phyloP scores from a whole-genome alignment of 2,113 vertebrate genomes.

The Brachionichthys hirsutus region DNA sequence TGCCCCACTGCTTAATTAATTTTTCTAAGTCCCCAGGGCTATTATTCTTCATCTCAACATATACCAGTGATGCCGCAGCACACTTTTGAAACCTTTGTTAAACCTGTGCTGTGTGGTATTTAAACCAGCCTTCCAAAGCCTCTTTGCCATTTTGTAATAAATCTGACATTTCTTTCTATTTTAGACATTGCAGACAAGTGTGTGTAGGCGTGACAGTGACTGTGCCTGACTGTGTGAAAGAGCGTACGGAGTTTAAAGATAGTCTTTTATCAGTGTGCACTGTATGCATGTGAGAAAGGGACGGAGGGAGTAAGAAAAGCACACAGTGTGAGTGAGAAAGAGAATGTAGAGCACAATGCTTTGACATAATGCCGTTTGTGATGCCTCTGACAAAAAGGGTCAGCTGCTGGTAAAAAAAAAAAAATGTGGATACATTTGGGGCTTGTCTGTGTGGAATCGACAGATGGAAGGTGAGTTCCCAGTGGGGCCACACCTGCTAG shows the following conservation, averaged over 20 bases:
- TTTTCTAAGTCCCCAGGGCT: constrained; percentile 51
- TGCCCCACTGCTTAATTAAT: constrained; percentile 73
- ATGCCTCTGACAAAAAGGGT: constrained; percentile 54
- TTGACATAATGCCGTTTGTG: constrained; percentile 40
- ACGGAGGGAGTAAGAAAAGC: neutral
- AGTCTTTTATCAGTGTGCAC: constrained; percentile 17
- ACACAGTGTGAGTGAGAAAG: constrained; percentile 14
- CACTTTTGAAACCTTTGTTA: constrained; percentile 34
- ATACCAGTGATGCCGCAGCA: constrained; percentile 30
- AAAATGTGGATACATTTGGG: constrained; percentile 68
- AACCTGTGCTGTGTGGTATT: constrained; percentile 18
- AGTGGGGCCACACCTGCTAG: constrained; percentile 68
- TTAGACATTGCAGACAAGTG: constrained; percentile 36
- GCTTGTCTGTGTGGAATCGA: constrained; percentile 50
- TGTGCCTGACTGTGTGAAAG: constrained; percentile 44
- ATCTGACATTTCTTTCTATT: constrained; percentile 39
- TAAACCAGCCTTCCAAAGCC: constrained; percentile 24
- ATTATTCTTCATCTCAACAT: constrained; percentile 35
- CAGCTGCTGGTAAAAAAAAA: constrained; percentile 65
- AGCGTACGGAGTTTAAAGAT: constrained; percentile 38
- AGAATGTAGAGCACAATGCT: constrained; percentile 8
- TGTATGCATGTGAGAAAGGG: neutral
- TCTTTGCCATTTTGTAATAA: constrained; percentile 12
- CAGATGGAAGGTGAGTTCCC: constrained; percentile 76
- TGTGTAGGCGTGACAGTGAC: constrained; percentile 47